A percentile compares a stretch with the other conserved stretches of the same genome.
phyloP scores from a whole-genome alignment of 1,140 invertebrate genomes.

The Bombus terrestris region DNA sequence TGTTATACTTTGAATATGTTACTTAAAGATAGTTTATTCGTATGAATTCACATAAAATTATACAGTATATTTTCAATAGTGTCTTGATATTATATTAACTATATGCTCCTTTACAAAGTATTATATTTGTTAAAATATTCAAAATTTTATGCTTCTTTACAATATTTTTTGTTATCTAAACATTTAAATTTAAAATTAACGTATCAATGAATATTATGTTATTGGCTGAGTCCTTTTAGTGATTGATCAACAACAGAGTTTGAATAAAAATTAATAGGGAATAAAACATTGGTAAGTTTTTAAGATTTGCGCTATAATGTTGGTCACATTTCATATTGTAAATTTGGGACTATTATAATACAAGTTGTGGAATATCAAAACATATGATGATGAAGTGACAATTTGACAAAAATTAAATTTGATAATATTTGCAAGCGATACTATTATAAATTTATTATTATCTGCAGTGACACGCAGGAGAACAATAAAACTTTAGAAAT shows the following conservation, averaged over 20 bases:
- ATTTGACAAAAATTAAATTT: constrained; percentile 56
- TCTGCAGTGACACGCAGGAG: not conserved
- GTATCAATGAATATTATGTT: not conserved
- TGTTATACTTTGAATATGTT: not conserved
- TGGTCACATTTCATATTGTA: not conserved
- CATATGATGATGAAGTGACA: constrained; percentile 67
- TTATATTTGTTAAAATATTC: constrained; percentile 2
- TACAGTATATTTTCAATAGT: not conserved
- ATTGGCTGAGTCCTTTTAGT: not conserved
- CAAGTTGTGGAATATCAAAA: constrained; percentile 54
- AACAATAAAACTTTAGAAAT: not conserved
- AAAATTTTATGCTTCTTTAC: not conserved
- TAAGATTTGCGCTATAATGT: not conserved
- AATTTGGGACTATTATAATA: constrained; percentile 21
- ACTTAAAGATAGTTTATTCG: not conserved
- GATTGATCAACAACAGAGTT: not conserved
- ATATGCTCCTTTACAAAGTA: not conserved
- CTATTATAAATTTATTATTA: constrained; percentile 17
- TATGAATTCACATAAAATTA: not conserved
- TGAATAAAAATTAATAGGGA: not conserved
- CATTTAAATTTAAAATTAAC: not conserved
- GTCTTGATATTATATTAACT: not conserved
- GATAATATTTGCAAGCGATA: constrained; percentile 11
- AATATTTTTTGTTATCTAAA: not conserved
- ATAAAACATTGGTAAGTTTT: not conserved